A percentile compares a stretch with the other conserved stretches of the same genome.
Conservation (phyloP, 1,140 invertebrate genomes). For the Rhagoletis pomonella region DNA sequence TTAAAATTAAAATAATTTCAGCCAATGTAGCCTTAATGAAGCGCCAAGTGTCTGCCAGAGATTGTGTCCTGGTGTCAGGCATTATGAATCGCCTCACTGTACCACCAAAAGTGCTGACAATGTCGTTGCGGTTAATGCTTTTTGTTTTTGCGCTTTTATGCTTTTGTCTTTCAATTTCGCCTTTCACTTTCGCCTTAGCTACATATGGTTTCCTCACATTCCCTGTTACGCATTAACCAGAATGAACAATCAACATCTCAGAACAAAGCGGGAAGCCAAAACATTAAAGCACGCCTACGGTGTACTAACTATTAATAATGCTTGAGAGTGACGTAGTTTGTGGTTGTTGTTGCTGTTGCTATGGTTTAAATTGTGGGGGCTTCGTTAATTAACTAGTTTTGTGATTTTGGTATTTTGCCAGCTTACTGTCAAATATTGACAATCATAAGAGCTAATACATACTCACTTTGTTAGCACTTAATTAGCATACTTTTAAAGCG, state of each 20-base stretch:
- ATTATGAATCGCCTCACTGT: neutral
- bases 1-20: neutral
- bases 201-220: no score
- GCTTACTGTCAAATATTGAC: conserved; percentile 31
- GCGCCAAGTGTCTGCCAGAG: neutral
- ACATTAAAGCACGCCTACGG: neutral
- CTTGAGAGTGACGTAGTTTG: neutral
- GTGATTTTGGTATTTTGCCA: conserved; percentile 16
- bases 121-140: neutral
- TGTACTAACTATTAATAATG: neutral
- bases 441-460: conserved; percentile 9
- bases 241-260: neutral
- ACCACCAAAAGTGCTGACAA: conserved; percentile 1
- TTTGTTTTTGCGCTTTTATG: neutral
- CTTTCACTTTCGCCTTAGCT: neutral
- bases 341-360: neutral
- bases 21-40: neutral
- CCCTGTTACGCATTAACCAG: neutral
- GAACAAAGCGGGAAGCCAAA: neutral
- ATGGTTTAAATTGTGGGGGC: neutral
- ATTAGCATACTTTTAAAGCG: neutral
- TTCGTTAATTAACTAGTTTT: conserved; percentile 38
- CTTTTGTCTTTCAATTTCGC: neutral
- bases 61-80: neutral
- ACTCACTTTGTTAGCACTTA: neutral